These are phyloP conservation scores for Panagrolaimus sp. DNA, from an alignment of 1,140 invertebrate genomes.

Conservation along the genomic window DNA sequence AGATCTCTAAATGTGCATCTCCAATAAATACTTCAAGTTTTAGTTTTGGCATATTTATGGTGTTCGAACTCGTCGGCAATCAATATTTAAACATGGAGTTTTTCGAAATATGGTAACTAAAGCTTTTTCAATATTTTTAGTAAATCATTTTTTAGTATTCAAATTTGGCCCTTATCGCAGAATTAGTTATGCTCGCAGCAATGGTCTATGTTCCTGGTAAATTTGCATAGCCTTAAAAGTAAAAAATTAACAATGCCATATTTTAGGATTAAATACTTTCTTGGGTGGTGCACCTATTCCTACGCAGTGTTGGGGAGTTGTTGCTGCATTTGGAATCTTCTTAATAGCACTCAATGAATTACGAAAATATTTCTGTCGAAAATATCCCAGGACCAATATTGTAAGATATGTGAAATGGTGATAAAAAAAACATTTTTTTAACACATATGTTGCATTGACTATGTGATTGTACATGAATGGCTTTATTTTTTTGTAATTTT, in stretches of 20 bases:
- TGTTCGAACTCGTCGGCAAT: conserved; percentile 29
- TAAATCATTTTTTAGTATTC: background rate
- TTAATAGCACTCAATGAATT: conserved; percentile 34
- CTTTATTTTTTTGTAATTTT: too few species aligned
- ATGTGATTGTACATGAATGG: too few species aligned
- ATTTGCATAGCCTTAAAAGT: too few species aligned
- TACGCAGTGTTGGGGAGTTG: conserved; percentile 34
- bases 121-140: too few species aligned
- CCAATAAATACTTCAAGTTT: too few species aligned
- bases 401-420: conserved; percentile 13
- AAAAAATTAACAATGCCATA: too few species aligned
- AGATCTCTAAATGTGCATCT: too few species aligned
- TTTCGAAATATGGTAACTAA: conserved; percentile 9
- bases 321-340: conserved; percentile 34
- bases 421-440: background rate
- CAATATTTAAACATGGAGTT: conserved; percentile 35
- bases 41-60: conserved; percentile 37
- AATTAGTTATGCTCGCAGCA: conserved; percentile 25
- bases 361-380: conserved; percentile 31
- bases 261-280: conserved; percentile 22
- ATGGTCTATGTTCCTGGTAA: conserved; percentile 37
- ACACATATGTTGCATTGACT: too few species aligned
- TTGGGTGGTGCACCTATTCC: conserved; percentile 33
- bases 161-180: conserved; percentile 29
- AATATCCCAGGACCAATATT: background rate